These are phyloP conservation scores for Phortica magna DNA, from an alignment of 2,888 invertebrate species.

Conservation along the genomic window DNA sequence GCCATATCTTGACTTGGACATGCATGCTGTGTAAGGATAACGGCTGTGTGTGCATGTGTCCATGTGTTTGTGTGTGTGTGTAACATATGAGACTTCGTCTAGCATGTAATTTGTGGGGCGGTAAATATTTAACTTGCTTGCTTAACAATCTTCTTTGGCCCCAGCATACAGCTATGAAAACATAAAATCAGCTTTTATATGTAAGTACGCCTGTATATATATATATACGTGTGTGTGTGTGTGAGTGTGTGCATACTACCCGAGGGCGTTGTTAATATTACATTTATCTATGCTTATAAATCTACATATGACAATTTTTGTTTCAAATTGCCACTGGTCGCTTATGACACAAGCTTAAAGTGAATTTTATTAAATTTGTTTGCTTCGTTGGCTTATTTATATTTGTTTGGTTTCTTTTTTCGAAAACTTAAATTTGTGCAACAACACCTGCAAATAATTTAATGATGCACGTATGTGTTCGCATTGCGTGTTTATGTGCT, in stretches of 20 bases:
- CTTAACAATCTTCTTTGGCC: constrained; percentile 37
- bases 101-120: constrained; percentile 65
- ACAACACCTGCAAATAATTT: background rate
- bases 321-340: constrained; percentile 53
- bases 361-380: constrained; percentile 2
- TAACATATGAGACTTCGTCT: constrained; percentile 50
- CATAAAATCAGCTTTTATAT: constrained; percentile 59
- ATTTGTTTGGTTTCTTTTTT: constrained; percentile 11
- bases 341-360: constrained; percentile 31
- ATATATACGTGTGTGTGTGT: too few relatives aligned
- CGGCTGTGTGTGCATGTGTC: background rate
- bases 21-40: background rate
- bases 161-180: constrained; percentile 55
- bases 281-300: constrained; percentile 69
- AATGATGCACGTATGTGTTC: too few relatives aligned
- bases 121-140: constrained; percentile 39
- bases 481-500: background rate
- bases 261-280: constrained; percentile 70
- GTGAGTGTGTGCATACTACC: constrained; percentile 46
- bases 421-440: background rate
- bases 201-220: constrained; percentile 26
- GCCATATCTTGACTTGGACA: constrained; percentile 33
- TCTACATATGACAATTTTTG: constrained; percentile 72
- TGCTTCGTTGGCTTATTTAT: background rate
- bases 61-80: background rate